phyloP scores from a whole-genome alignment of 2,113 vertebrate species.

The Strix uralensis region DNA sequence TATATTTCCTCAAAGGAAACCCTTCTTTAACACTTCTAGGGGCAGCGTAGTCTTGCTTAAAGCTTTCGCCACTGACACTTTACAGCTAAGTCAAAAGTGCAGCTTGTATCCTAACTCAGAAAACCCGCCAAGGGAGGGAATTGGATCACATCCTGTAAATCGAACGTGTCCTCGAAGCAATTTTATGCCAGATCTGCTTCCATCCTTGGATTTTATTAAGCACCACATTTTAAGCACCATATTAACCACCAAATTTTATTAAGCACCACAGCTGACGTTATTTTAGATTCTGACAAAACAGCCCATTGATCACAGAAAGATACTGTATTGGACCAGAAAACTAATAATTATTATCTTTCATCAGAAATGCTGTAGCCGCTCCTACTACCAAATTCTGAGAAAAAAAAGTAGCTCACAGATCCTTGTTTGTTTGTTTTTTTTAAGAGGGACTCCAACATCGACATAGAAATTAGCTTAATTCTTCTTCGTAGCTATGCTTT shows the following conservation, averaged over 20 bases:
- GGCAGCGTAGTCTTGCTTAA: background rate
- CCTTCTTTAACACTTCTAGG: background rate
- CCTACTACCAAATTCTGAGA: background rate
- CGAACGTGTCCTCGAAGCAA: background rate
- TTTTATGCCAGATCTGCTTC: background rate
- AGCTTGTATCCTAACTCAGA: background rate
- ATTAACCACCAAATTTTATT: background rate
- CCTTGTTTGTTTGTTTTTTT: background rate
- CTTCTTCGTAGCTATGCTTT: background rate
- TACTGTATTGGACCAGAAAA: background rate
- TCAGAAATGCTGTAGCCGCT: background rate
- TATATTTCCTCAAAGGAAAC: background rate
- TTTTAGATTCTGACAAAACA: background rate
- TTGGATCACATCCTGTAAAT: background rate
- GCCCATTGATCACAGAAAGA: background rate
- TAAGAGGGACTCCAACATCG: background rate
- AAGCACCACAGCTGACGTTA: background rate
- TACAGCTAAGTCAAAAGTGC: background rate
- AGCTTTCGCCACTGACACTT: background rate
- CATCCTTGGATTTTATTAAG: background rate
- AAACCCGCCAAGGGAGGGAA: background rate
- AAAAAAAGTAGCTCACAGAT: background rate
- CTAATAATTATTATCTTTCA: background rate
- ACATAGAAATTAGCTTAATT: background rate
- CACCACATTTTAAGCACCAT: background rate